Evolutionary conservation across 2,113 vertebrate genomes (phyloP), one percentile per base, ranked within the genome.

Genomic region (Polypterus bichir): DNA sequence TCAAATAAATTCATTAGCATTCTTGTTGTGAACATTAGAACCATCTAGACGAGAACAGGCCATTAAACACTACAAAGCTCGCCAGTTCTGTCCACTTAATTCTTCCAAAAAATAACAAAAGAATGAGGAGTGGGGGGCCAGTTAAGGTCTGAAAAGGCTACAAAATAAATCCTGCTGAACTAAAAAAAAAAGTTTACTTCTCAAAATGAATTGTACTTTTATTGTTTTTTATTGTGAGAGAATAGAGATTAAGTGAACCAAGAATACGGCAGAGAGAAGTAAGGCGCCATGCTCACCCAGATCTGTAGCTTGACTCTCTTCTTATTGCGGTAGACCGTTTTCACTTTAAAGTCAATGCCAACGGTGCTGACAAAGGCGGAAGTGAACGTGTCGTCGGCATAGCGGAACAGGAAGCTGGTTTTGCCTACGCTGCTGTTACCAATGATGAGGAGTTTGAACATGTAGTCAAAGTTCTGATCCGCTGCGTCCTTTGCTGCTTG

Each of bases 321-420:
- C 75, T 95, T 87, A 0, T 94, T 90, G 57, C 91, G 83, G 70
- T 92, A 93, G 59, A 94, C 88, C 0, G 92, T 94, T 80, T 95
- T 95, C 69, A 95, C 92, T 68, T 95, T 95, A 71, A 95, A 95
- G 83, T 95, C 92, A 4, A 95, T 95, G 71, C 92, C 92, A 68
- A 95, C 92, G 0, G 92, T 95, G 79, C 92, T 94, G 73, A 95
- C 87, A 0, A 94, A 95, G 66, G 92, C 91, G 0, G 92, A 86
- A 4, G 88, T 94, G 80, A 93, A 95, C 65, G 92, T 91, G 76
- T 95, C 90, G 1, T 95, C 91, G 0, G 91, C 92, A 1, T 93
- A 94, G 49, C 92, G 91, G 77, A 95, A 95, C 48, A 95, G 77
- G 66, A 95, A 93, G n/a, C 89, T 92, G 0, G 92, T 95, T 70